These are phyloP conservation scores for Amblyteles armatorius DNA, from an alignment of 2,888 invertebrate species.

Conservation along the genomic window DNA sequence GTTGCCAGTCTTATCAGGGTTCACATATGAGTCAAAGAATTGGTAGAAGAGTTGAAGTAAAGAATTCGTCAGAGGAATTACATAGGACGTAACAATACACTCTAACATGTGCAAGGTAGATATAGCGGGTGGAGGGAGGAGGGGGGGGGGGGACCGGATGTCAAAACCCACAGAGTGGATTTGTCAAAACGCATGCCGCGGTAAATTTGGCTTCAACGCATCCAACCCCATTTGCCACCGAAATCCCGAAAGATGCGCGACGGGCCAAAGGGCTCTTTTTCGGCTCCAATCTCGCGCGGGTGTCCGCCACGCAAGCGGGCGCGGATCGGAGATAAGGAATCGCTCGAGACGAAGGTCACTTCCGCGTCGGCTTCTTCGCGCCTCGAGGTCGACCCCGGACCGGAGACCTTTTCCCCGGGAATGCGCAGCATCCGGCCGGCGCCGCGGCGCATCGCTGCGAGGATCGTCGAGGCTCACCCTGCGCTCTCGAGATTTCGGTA, in stretches of 20 bases:
- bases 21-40: no score
- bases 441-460: slow-evolving; percentile 37
- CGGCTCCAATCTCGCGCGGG: not conserved
- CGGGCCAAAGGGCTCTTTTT: not conserved
- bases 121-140: no score
- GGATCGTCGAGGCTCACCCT: slow-evolving; percentile 26
- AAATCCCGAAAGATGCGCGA: not conserved
- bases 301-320: not conserved
- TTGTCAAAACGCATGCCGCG: no score
- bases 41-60: no score
- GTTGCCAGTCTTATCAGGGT: no score
- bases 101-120: no score
- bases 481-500: slow-evolving; percentile 53
- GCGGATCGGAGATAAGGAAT: not conserved
- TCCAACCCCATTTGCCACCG: not conserved
- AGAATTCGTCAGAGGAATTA: no score
- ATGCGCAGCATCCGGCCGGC: slow-evolving; percentile 22
- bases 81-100: no score
- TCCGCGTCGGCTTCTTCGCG: not conserved
- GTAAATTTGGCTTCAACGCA: no score
- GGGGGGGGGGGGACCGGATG: no score
- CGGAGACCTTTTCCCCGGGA: slow-evolving; percentile 23
- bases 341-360: not conserved
- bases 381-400: slow-evolving; percentile 46
- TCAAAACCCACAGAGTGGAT: no score